These are phyloP conservation scores for Panzeria rudis DNA, from an alignment of 2,888 invertebrate genomes.

Conservation along the genomic window DNA sequence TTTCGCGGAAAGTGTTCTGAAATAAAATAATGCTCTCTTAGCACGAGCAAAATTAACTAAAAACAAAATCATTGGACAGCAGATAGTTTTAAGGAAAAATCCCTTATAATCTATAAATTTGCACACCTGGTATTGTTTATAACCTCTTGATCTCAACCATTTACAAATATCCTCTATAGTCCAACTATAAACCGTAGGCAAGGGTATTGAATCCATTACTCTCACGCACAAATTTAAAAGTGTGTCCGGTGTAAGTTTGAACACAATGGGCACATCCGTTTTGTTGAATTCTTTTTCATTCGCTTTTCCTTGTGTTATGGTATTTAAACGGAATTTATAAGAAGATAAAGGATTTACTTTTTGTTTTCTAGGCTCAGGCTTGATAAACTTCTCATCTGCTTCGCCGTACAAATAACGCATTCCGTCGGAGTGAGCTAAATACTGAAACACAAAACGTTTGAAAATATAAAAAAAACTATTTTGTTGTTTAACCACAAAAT, in stretches of 20 bases:
- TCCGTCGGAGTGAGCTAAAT: background rate
- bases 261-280: conserved; percentile 75
- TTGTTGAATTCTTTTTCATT: conserved; percentile 69
- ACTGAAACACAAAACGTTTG: background rate
- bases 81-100: too few species aligned
- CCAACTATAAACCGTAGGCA: conserved; percentile 85
- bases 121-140: conserved; percentile 85
- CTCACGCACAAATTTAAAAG: conserved; percentile 81
- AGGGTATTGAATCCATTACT: conserved; percentile 82
- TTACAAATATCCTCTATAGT: conserved; percentile 83
- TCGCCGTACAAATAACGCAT: conserved; percentile 74
- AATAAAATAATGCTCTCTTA: background rate
- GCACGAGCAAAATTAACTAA: background rate
- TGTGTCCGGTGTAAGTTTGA: conserved; percentile 83
- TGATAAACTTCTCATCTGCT: conserved; percentile 73
- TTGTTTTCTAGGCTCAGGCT: background rate
- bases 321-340: conserved; percentile 68
- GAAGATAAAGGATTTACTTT: conserved; percentile 58
- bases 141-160: conserved; percentile 84
- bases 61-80: background rate
- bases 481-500: background rate
- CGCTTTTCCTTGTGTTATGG: conserved; percentile 80
- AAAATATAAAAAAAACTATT: conserved; percentile 26
- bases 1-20: conserved; percentile 83
- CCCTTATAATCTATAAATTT: background rate